Base-by-base conservation (phyloP, 2,797 vertebrate species). In the Micropoecilia bifurca region DNA sequence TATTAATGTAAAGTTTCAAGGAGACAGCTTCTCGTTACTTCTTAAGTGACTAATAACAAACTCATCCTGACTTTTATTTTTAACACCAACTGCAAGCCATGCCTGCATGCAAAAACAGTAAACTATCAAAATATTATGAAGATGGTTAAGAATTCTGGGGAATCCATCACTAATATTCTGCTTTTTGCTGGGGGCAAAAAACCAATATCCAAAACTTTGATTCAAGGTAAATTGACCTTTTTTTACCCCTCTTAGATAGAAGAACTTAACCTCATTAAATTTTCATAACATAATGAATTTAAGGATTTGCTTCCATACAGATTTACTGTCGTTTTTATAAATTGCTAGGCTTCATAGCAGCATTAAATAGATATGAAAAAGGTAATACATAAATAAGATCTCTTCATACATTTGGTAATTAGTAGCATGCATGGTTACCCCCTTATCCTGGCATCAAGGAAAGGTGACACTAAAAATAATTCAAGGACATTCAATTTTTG, bases 11-110 rank as follows among this genome's bases (percentile, higher is more conserved):
- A 36, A 36, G 57, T 68, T 22, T 68, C 63, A 41, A 41, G 20
- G 36, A 41, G 61, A 66, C 61, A 68, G 63, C 18, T 20, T 30
- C 33, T 36, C 18, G 8, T 63, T 1, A 63, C 61, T 36, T 63
- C 16, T 63, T 63, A 16, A 18, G 59, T 63, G 30, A 33, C 6
- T 20, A 61, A 59, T 30, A 61, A 30, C 5, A 59, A 20, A 63
- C 6, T 20, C 13, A 18, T 63, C 8, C 59, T 20, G 57, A 33
- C 12, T 12, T 59, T 30, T n/a, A 8, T n/a, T 28, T 59, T 28
- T 30, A 59, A n/a, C 12, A 6, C 55, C n/a, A 57, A 28, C 10
- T 57, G 4, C 13, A 68, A 79, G 68, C 72, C 59, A 83, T 81
- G 20, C 4, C 28, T 0, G 6, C 13, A 30, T 45, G 28, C 43